phyloP scores from a whole-genome alignment of 2,797 vertebrate genomes.

The Eutrigla gurnardus region DNA sequence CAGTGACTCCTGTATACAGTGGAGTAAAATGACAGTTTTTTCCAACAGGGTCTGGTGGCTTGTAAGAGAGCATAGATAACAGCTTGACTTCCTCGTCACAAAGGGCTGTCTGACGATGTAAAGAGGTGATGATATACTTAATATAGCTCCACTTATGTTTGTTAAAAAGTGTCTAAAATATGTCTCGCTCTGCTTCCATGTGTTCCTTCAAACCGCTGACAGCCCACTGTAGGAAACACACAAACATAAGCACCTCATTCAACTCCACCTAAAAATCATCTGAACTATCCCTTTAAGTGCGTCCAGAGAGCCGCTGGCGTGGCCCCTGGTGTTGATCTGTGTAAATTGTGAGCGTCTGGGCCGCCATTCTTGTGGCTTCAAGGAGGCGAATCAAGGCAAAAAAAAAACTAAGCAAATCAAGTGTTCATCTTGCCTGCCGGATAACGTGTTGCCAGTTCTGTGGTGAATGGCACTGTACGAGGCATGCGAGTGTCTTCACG shows the following conservation, averaged over 20 bases:
- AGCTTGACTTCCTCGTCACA: background rate
- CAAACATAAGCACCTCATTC: background rate
- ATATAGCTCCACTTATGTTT: background rate
- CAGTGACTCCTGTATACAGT: too few species aligned
- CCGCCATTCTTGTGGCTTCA: constrained; percentile 3
- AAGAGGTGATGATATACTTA: background rate
- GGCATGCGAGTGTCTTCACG: constrained; percentile 17
- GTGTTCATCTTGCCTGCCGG: background rate
- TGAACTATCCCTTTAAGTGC: background rate
- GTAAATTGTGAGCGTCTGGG: background rate
- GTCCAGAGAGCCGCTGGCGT: background rate
- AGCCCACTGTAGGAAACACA: background rate
- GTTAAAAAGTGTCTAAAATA: background rate
- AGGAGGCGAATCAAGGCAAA: background rate
- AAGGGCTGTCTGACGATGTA: background rate
- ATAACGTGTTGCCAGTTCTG: background rate
- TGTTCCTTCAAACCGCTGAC: background rate
- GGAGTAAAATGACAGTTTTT: background rate
- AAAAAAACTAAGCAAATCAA: background rate
- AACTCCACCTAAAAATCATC: background rate
- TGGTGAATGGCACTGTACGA: constrained; percentile 20
- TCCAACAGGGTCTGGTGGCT: background rate
- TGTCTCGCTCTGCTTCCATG: background rate
- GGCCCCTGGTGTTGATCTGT: background rate
- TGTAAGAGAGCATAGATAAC: background rate